Base-by-base conservation (phyloP, 2,797 vertebrate species). In the Callimico goeldii region DNA sequence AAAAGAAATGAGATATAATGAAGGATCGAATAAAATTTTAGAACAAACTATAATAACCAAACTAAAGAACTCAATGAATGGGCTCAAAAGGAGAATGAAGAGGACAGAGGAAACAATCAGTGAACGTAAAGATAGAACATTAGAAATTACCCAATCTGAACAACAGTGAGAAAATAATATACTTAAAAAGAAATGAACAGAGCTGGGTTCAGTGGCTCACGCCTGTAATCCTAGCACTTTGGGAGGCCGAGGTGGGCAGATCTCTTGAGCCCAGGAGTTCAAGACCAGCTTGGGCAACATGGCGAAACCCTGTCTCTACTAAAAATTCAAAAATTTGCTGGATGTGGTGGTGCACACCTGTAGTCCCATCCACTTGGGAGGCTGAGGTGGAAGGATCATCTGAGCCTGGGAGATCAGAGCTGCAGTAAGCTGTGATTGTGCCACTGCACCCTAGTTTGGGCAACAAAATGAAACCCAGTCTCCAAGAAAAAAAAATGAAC, bases 91-190 rank as follows among this genome's bases (percentile, higher is more conserved):
- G 30, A 94, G 30, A 4, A 46, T 86, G 26, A 26, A 77, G 15
- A 82, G 28, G 33, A 83, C 8, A 85, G 36, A 95, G n/a, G 41
- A 81, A 91, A 85, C 1, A 80, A 90, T 81, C 39, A 93, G 52
- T 57, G 48, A 92, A 85, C 12, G 28, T 67, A 33, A 96, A 93
- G 67, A 48, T 14, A 92, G 48, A 85, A 75, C 48, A 61, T 64
- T 93, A 95, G 28, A 92, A 93, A 89, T 90, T 70, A 75, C 30
- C 36, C 30, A 64, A 24, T 90, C 36, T 96, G 88, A 95, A 81
- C 46, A 80, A 85, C 14, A 52, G 3, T 36, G 41, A 76, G 33
- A 75, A 88, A 88, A 57, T 17, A 90, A 57, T 17, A 58, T 52
- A 83, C 28, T 73, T 2, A 0, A 55, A 67, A 61, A 93, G n/a